Evolutionary conservation across 2,113 vertebrate genomes (phyloP).

Genomic region (Sula dactylatra): DNA sequence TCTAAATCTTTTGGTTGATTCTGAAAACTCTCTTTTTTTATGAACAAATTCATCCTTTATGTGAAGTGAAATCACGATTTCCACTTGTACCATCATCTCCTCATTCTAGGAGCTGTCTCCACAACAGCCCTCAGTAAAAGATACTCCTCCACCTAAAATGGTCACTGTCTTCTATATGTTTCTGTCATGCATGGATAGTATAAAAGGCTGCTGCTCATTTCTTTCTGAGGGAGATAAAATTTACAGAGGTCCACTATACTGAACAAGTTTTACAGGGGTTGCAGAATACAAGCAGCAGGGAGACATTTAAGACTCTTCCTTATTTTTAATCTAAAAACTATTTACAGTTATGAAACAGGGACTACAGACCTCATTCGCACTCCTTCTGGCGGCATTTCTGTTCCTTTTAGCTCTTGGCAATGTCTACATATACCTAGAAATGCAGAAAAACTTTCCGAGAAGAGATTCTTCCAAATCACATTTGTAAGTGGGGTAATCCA

Average conservation of each 20-base stretch:
- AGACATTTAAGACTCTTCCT: background rate
- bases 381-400: background rate
- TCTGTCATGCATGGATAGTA: background rate
- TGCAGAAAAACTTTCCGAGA: conserved; percentile 5
- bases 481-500: conserved; percentile 33
- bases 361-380: background rate
- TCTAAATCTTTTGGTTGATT: background rate
- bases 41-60: background rate
- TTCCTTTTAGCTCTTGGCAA: conserved; percentile 3
- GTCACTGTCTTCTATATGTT: background rate
- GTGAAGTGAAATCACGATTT: background rate
- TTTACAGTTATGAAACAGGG: background rate
- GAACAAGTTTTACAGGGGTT: background rate
- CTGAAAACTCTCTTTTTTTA: background rate
- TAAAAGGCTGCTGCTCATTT: conserved; percentile 1
- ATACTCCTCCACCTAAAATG: background rate
- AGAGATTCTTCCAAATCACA: background rate
- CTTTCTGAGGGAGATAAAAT: background rate
- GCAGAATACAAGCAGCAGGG: background rate
- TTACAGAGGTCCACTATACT: background rate
- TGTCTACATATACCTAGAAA: background rate
- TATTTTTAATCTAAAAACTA: conserved; percentile 14
- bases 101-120: background rate
- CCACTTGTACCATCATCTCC: background rate
- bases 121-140: background rate